phyloP scores from a whole-genome alignment of 2,888 invertebrate species.

The Dusona sp. region DNA sequence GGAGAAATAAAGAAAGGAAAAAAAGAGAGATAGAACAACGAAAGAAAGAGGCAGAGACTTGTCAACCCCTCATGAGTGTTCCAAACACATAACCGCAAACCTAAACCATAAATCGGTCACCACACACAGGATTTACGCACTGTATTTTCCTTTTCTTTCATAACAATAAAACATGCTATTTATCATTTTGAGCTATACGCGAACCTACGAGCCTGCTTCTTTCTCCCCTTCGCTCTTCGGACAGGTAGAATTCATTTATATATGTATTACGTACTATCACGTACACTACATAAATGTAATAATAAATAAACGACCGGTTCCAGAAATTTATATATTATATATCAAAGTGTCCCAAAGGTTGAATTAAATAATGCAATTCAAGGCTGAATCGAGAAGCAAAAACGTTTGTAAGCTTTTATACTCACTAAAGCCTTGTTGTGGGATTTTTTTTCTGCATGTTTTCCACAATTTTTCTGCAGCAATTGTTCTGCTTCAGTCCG shows the following conservation, averaged over 20 bases:
- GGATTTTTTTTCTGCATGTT: background rate
- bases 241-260: constrained; percentile 58
- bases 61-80: constrained; percentile 62
- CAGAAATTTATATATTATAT: background rate
- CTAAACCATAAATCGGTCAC: constrained; percentile 68
- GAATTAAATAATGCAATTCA: constrained; percentile 13
- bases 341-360: background rate
- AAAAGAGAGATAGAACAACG: background rate
- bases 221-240: constrained; percentile 32
- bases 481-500: background rate
- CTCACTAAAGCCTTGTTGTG: background rate
- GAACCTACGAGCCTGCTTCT: constrained; percentile 17
- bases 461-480: background rate
- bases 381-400: background rate
- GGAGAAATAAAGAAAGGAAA: constrained; percentile 4
- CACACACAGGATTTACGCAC: constrained; percentile 65
- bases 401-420: background rate
- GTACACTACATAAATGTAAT: constrained; percentile 36
- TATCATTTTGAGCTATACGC: constrained; percentile 55
- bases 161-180: constrained; percentile 66
- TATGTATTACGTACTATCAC: constrained; percentile 35
- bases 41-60: constrained; percentile 39
- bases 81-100: constrained; percentile 57
- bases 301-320: constrained; percentile 20
- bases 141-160: constrained; percentile 60